Percentiles rank a stretch among this genome's conserved stretches.
Conservation (phyloP, 2,797 vertebrate genomes). For the Hydrophis major region DNA sequence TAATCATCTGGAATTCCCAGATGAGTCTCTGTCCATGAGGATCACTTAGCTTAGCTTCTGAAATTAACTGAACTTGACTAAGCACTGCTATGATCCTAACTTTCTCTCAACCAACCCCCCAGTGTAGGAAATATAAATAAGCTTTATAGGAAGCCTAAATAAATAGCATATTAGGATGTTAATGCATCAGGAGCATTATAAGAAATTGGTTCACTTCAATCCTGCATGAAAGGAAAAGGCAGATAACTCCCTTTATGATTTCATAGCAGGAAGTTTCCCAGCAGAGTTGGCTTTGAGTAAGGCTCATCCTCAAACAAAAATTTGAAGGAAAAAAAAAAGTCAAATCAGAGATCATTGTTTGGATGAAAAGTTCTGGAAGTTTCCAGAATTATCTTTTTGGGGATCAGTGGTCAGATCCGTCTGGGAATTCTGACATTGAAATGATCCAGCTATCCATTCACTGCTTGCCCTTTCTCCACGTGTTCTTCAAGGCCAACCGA, state of each 20-base stretch:
- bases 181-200: neutral
- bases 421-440: neutral
- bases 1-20: neutral
- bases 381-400: neutral
- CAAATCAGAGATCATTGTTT: neutral
- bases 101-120: neutral
- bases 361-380: neutral
- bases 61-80: neutral
- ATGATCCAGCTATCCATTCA: constrained; percentile 7
- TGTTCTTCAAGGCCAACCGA: constrained; percentile 8
- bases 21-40: neutral
- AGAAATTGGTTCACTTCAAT: neutral
- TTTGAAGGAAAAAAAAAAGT: neutral
- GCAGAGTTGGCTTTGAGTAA: neutral
- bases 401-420: neutral
- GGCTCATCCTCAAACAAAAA: neutral
- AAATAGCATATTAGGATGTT: neutral
- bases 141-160: neutral
- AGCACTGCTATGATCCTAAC: neutral
- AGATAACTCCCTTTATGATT: neutral
- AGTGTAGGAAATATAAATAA: neutral
- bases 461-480: neutral
- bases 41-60: neutral
- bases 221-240: neutral
- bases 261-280: neutral